Evolutionary conservation across 2,888 invertebrate species (phyloP).

Genomic region (Autographa gamma): DNA sequence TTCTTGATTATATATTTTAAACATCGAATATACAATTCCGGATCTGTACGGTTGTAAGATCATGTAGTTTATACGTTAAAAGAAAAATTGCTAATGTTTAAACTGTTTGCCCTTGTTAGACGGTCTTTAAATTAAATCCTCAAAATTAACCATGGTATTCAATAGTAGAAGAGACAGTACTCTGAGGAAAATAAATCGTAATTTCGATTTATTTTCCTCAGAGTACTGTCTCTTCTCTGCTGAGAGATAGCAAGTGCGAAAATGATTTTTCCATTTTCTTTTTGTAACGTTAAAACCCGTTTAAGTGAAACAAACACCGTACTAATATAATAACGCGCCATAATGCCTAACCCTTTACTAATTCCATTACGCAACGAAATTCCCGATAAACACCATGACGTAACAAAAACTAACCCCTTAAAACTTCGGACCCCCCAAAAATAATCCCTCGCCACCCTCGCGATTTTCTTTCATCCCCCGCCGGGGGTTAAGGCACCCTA

Average conservation of each 20-base stretch:
- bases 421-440: slow-evolving; percentile 74
- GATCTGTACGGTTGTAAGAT: no score
- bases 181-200: no score
- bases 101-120: no score
- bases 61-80: no score
- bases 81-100: no score
- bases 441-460: slow-evolving; percentile 77
- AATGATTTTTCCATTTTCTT: neutral
- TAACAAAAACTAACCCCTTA: slow-evolving; percentile 83
- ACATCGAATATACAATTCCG: no score
- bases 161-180: no score
- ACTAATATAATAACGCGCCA: slow-evolving; percentile 22
- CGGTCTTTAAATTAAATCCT: no score
- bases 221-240: no score
- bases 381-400: slow-evolving; percentile 68
- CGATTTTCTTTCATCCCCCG: slow-evolving; percentile 85
- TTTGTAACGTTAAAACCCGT: neutral
- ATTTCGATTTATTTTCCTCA: neutral
- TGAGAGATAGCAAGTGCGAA: neutral
- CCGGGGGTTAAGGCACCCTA: slow-evolving; percentile 85
- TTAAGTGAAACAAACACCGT: neutral
- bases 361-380: slow-evolving; percentile 52
- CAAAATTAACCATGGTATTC: no score
- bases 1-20: no score
- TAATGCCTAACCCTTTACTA: slow-evolving; percentile 36